These are phyloP conservation scores for Drosophila ustulata DNA, from an alignment of 2,888 invertebrate species.

Conservation along the genomic window DNA sequence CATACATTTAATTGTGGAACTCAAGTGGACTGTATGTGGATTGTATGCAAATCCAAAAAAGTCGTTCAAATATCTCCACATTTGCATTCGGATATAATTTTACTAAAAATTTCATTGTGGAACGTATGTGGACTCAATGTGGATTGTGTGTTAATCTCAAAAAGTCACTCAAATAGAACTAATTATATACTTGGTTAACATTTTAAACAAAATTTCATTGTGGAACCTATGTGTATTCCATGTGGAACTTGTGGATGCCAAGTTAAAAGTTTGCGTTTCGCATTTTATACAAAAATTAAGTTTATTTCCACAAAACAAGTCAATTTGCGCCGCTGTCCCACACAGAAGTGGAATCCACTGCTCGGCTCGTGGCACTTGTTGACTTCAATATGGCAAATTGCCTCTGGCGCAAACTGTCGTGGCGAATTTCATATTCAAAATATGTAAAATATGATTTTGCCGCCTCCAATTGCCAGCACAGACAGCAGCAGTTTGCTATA, in stretches of 20 bases:
- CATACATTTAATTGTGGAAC: not conserved
- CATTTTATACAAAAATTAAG: not conserved
- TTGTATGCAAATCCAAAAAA: not conserved
- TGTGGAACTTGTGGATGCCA: conserved; percentile 10
- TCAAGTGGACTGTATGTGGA: conserved; percentile 4
- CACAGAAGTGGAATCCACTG: not conserved
- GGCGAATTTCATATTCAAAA: conserved; percentile 38
- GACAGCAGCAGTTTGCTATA: not conserved
- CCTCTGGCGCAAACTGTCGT: conserved; percentile 16
- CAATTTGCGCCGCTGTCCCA: conserved; percentile 2
- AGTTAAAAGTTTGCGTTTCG: not conserved
- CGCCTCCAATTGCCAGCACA: conserved; percentile 24
- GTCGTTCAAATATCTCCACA: too few relatives aligned
- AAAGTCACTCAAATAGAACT: too few relatives aligned
- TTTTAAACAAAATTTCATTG: too few relatives aligned
- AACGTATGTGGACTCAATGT: not conserved
- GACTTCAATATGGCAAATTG: conserved; percentile 21
- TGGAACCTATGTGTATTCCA: not conserved
- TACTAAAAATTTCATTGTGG: not conserved
- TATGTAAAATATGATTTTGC: conserved; percentile 48
- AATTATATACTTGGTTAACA: too few relatives aligned
- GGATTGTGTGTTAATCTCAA: too few relatives aligned
- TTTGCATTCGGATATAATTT: not conserved
- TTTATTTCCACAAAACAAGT: not conserved
- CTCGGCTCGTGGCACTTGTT: conserved; percentile 41